Conservation (phyloP, 2,113 vertebrate genomes). For the Nipponia nippon region DNA sequence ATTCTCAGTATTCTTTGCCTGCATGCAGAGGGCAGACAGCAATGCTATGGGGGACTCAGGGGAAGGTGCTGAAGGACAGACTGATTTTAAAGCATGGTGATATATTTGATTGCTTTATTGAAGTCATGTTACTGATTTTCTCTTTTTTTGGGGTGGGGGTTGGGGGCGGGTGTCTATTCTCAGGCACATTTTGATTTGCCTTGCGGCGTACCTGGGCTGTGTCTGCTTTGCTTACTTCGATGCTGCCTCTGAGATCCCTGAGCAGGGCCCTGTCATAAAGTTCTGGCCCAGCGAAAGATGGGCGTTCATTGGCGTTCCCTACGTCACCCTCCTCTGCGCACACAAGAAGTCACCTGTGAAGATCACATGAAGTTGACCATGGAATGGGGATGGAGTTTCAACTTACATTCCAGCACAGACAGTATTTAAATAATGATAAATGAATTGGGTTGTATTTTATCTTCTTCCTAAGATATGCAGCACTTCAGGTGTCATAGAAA, state of each 20-base stretch:
- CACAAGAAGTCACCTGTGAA: slow-evolving; percentile 87
- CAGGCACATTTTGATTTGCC: slow-evolving; percentile 97
- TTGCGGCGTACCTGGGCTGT: slow-evolving; percentile 93
- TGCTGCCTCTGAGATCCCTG: slow-evolving; percentile 90
- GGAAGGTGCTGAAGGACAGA: neutral
- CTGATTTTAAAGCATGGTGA: neutral
- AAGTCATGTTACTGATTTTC: neutral
- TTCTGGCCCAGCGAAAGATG: slow-evolving; percentile 99
- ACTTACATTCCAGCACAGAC: neutral
- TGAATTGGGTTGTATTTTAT: neutral
- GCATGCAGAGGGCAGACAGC: neutral
- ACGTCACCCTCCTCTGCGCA: slow-evolving; percentile 89
- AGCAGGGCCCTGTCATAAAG: slow-evolving; percentile 93
- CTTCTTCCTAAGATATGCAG: neutral
- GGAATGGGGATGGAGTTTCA: neutral
- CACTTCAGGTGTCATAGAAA: neutral
- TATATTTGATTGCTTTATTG: neutral
- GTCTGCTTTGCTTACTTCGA: slow-evolving; percentile 98
- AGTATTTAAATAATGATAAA: neutral
- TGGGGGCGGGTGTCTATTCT: neutral
- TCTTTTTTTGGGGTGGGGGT: neutral
- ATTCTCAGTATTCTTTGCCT: neutral
- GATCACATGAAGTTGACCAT: slow-evolving; percentile 81
- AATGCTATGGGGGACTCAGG: accelerated
- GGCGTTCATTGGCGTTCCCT: slow-evolving; percentile 96